Percentiles rank a stretch among this genome's conserved stretches.
phyloP scores from a whole-genome alignment of 92 coral and sea anemone species.

The Plumapathes pennacea region DNA sequence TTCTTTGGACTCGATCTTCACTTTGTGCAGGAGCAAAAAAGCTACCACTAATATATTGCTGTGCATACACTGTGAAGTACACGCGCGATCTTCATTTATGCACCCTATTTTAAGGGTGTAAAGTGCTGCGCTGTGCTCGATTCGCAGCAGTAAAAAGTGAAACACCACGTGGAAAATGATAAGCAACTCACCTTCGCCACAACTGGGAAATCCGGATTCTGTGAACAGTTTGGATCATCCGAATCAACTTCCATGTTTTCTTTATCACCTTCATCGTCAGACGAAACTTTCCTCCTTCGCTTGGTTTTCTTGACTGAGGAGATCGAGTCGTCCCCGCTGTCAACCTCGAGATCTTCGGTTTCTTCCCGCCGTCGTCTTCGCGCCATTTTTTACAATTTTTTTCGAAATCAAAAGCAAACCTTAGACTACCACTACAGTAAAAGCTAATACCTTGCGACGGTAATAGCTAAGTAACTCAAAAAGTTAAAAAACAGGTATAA shows the following conservation, averaged over 20 bases:
- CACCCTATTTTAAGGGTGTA: not conserved
- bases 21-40: too few species aligned
- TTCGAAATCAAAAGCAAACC: conserved; percentile 11
- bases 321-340: conserved; percentile 4
- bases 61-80: not conserved
- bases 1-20: too few species aligned
- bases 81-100: not conserved
- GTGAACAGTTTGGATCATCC: conserved; percentile 47
- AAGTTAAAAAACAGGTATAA: conserved; percentile 13
- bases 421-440: too few species aligned
- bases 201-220: conserved; percentile 29
- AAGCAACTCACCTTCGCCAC: conserved; percentile 20
- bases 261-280: conserved; percentile 1
- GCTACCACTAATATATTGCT: too few species aligned
- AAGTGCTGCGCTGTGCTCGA: not conserved
- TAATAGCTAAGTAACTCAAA: not conserved
- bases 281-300: conserved; percentile 39
- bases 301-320: conserved; percentile 28
- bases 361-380: conserved; percentile 11
- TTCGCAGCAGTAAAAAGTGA: not conserved
- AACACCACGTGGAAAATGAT: not conserved
- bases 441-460: conserved; percentile 7
- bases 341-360: conserved; percentile 8
- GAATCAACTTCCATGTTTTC: conserved; percentile 24
- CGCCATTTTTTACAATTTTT: conserved; percentile 14